Base-by-base conservation (phyloP, 2,888 invertebrate genomes). In the Sphaerophoria taeniata region DNA sequence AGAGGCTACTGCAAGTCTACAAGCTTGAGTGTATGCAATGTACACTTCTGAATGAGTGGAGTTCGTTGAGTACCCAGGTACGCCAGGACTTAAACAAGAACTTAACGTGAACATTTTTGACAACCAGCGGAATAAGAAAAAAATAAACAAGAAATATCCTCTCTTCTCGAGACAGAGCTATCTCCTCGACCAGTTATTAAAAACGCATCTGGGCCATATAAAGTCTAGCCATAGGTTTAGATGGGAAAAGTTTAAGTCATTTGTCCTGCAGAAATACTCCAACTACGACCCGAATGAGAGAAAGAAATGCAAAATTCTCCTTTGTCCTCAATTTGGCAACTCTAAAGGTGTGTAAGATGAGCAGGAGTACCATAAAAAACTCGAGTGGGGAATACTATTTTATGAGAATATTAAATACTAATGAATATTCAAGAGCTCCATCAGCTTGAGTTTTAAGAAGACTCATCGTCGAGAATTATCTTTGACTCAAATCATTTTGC, bases 391-490 rank as follows among this genome's bases (percentile, higher is more conserved):
- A 67, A 81, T 81, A 85, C 81, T 85, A 85, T 85, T 85, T 85
- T 77, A 81, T 81, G 81, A 76, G 85, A 85, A 85, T 85, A 81
- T 80, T 81, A 81, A 81, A 85, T 81, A 81, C 76, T 76, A 81
- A 85, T 85, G 85, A 85, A 85, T 85, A 85, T 85, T 85, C 81
- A 85, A 81, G 73, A 85, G 73, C 53, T 7, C 24, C 24, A 24
- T 14, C 51, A 63, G 81, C 85, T 73, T 81, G 85, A 81, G 81
- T 81, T 85, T 81, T 81, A 77, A 76, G 76, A 85, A 85, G 81
- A 76, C 85, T 81, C 85, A 85, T 85, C 73, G 81, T 60, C 85
- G 81, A 85, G 81, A 80, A 85, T 85, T 85, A 85, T 80, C 85
- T 77, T 73, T 85, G 85, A 81, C 85, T 76, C 81, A 81, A 85